phyloP scores from a whole-genome alignment of 2,888 invertebrate genomes.

The Ashinkailepas kermadecensis region DNA sequence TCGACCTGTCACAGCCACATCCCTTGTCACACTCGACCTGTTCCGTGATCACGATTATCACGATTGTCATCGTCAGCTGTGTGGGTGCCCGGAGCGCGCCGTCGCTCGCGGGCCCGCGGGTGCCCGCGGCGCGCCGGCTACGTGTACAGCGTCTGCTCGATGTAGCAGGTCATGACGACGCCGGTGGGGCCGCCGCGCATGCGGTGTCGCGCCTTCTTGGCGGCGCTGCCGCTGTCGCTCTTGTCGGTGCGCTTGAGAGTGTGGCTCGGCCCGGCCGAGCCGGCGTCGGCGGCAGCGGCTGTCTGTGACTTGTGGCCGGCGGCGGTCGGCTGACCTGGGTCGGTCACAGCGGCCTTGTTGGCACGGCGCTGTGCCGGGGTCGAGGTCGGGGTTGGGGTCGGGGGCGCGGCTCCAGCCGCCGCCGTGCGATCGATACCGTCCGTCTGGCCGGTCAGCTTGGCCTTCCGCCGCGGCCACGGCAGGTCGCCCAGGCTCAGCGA shows the following conservation, averaged over 20 bases:
- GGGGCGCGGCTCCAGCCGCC: background rate
- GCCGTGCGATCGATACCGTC: background rate
- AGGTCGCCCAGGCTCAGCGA: slow-evolving; percentile 6
- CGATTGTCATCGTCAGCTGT: too few relatives aligned
- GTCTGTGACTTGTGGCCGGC: background rate
- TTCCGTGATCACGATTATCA: too few relatives aligned
- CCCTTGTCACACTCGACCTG: too few relatives aligned
- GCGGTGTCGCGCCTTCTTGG: background rate
- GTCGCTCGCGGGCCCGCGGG: too few relatives aligned
- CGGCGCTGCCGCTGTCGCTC: background rate
- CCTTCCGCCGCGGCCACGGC: background rate
- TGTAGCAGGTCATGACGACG: slow-evolving; percentile 8
- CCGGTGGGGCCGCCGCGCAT: background rate
- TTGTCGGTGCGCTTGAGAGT: background rate
- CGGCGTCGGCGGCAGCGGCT: background rate
- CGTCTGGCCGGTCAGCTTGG: background rate
- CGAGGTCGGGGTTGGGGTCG: background rate
- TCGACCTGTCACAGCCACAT: too few relatives aligned
- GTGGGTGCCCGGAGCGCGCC: too few relatives aligned
- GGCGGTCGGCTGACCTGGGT: background rate
- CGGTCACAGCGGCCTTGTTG: background rate
- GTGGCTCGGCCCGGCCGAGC: background rate
- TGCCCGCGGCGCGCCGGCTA: background rate
- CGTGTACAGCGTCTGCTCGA: slow-evolving; percentile 12
- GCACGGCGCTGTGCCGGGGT: background rate